These are phyloP conservation scores for Zygaena filipendulae DNA, from an alignment of 2,888 invertebrate genomes.

Conservation along the genomic window DNA sequence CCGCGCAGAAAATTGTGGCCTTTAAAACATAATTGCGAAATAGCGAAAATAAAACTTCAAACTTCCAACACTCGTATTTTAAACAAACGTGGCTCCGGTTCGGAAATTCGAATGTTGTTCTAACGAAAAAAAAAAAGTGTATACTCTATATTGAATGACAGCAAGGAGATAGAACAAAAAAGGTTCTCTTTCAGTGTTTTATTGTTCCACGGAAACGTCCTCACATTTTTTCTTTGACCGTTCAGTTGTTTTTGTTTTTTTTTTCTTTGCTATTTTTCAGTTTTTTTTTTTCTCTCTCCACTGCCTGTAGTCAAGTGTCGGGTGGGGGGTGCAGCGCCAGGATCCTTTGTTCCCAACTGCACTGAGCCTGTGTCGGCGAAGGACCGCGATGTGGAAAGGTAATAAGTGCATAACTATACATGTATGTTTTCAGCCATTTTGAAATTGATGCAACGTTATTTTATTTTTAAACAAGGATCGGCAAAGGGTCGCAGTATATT, in stretches of 20 bases:
- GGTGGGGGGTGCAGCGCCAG: slow-evolving; percentile 16
- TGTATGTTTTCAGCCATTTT: slow-evolving; percentile 24
- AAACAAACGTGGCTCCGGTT: slow-evolving; percentile 13
- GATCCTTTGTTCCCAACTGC: slow-evolving; percentile 39
- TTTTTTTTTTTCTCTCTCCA: slow-evolving; percentile 11
- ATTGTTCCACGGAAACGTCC: neutral
- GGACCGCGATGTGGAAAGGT: slow-evolving; percentile 27
- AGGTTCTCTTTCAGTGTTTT: slow-evolving; percentile 5
- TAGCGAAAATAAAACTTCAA: slow-evolving; percentile 21
- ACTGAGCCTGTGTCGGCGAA: slow-evolving; percentile 20
- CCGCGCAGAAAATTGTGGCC: slow-evolving; percentile 31
- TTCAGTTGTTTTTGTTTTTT: slow-evolving; percentile 10
- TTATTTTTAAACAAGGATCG: neutral
- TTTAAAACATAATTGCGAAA: no score
- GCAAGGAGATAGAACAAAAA: no score
- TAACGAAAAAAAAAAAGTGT: slow-evolving; percentile 1
- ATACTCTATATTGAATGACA: neutral
- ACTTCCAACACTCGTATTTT: no score
- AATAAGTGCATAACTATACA: slow-evolving; percentile 24
- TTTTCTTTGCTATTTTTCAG: slow-evolving; percentile 8
- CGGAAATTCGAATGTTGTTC: slow-evolving; percentile 10
- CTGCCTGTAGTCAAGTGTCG: slow-evolving; percentile 16
- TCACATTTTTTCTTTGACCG: slow-evolving; percentile 1
- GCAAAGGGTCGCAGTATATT: slow-evolving; percentile 2
- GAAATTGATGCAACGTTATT: slow-evolving; percentile 9